These are phyloP conservation scores for Odontothrips loti DNA, from an alignment of 2,888 invertebrate genomes.

Conservation along the genomic window DNA sequence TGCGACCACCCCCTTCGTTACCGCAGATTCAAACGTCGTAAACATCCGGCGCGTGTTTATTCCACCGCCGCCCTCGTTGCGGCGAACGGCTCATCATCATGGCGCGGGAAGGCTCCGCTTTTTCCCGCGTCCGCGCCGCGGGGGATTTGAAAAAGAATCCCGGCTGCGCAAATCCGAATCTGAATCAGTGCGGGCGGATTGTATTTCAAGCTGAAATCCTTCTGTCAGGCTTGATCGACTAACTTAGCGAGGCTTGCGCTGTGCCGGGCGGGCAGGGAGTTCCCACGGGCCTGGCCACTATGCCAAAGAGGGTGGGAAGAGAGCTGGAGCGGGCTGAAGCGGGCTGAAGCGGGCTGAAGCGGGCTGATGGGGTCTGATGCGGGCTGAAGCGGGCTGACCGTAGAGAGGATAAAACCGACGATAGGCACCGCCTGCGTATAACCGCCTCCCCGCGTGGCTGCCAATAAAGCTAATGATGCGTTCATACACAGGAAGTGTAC, in stretches of 20 bases:
- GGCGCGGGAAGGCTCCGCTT: too few relatives aligned
- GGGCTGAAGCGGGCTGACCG: not conserved
- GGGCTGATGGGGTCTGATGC: not conserved
- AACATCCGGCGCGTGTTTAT: too few relatives aligned
- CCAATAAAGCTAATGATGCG: slow-evolving; percentile 10
- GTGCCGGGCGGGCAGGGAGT: not conserved
- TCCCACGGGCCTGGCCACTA: not conserved
- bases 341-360: not conserved
- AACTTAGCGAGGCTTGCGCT: not conserved
- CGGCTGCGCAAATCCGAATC: not conserved
- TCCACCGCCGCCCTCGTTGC: too few relatives aligned
- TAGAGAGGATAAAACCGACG: too few relatives aligned
- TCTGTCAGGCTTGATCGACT: not conserved
- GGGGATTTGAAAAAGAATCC: not conserved
- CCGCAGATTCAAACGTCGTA: too few relatives aligned
- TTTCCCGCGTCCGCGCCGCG: too few relatives aligned
- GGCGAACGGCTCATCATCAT: too few relatives aligned
- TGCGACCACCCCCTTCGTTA: too few relatives aligned
- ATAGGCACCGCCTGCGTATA: not conserved
- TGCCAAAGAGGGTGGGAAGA: too few relatives aligned
- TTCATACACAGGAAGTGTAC: too few relatives aligned
- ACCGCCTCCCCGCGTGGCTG: not conserved
- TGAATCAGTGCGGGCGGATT: not conserved
- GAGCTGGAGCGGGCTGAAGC: not conserved
- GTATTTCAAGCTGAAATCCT: slow-evolving; percentile 19